Evolutionary conservation across 2,797 vertebrate genomes (phyloP).

Genomic region (Crenichthys baileyi): DNA sequence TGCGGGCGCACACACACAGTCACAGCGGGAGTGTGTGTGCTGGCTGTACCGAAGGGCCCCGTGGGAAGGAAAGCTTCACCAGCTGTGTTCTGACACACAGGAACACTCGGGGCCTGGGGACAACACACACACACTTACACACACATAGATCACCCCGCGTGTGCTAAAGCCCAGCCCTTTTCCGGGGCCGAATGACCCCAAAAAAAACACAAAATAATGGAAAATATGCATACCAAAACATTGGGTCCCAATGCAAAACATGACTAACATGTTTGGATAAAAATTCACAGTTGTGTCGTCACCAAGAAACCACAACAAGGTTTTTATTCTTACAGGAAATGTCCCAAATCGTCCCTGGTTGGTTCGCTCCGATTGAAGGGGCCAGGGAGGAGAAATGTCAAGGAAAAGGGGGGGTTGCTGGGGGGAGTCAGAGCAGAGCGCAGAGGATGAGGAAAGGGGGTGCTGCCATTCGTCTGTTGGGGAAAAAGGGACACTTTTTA

Average conservation of each 20-base stretch:
- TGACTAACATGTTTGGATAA: conserved; percentile 10
- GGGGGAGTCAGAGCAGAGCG: neutral
- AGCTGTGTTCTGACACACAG: conserved; percentile 78
- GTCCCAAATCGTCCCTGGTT: neutral
- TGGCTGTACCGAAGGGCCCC: conserved; percentile 48
- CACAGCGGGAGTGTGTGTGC: conserved; percentile 34
- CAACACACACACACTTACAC: conserved; percentile 33
- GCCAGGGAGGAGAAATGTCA: neutral
- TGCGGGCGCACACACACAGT: conserved; percentile 5
- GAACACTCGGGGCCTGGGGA: conserved; percentile 70
- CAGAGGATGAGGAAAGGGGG: conserved; percentile 17
- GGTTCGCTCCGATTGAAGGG: neutral
- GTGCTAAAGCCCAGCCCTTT: too few relatives aligned
- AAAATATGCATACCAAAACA: conserved; percentile 56
- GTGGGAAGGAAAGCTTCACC: conserved; percentile 72
- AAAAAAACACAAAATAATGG: conserved; percentile 46
- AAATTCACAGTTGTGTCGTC: conserved; percentile 5
- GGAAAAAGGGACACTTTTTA: conserved; percentile 71
- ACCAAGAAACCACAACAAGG: neutral
- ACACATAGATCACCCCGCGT: conserved; percentile 32
- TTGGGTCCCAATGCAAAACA: neutral
- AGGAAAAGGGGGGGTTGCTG: too few relatives aligned
- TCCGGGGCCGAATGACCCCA: too few relatives aligned
- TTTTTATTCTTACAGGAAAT: neutral
- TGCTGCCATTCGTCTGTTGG: conserved; percentile 53